These are phyloP conservation scores for Semnornis frantzii DNA, from an alignment of 2,113 vertebrate species.

Conservation along the genomic window DNA sequence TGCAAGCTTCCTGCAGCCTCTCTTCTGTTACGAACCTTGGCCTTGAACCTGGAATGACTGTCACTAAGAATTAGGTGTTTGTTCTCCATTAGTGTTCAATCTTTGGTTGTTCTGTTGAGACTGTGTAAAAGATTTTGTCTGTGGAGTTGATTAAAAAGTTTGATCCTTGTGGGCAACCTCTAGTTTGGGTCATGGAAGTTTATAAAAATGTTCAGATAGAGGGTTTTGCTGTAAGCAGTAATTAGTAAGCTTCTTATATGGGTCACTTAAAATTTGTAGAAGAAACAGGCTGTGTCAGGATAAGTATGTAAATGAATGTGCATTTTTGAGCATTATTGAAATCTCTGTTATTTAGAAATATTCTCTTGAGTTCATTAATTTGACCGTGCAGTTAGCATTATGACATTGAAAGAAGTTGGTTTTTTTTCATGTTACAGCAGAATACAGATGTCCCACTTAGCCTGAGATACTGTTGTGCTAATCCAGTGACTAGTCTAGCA, in stretches of 20 bases:
- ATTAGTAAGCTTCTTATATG: neutral
- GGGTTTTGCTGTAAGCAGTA: neutral
- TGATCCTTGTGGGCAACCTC: neutral
- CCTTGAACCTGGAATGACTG: neutral
- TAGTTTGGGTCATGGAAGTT: neutral
- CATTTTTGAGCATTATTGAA: neutral
- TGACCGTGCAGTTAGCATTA: neutral
- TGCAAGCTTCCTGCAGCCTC: neutral
- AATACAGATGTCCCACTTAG: neutral
- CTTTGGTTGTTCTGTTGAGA: neutral
- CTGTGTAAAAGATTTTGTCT: neutral
- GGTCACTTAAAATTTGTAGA: neutral
- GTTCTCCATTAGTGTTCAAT: neutral
- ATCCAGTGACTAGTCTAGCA: neutral
- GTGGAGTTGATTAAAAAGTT: neutral
- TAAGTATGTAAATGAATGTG: neutral
- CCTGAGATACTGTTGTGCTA: neutral
- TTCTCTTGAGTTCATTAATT: neutral
- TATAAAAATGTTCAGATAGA: neutral
- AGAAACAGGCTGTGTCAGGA: neutral
- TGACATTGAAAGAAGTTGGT: neutral
- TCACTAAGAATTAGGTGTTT: neutral
- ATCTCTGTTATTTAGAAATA: neutral
- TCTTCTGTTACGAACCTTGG: neutral
- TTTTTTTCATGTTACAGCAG: neutral